Conservation (phyloP, 2,888 invertebrate genomes). For the Thera obeliscata region DNA sequence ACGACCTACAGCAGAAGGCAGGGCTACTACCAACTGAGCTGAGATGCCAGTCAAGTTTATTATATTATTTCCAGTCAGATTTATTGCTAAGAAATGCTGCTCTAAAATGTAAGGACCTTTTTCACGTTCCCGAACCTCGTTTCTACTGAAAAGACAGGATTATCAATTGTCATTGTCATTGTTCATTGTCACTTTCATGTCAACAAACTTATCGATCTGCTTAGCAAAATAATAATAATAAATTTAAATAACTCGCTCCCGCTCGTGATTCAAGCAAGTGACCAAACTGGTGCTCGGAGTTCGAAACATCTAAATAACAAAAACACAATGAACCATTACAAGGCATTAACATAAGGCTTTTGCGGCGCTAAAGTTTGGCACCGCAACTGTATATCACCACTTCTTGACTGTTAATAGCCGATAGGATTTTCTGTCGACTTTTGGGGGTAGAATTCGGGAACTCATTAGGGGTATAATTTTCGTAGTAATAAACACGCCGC, state of each 20-base stretch:
- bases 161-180: no score
- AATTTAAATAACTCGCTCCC: background rate
- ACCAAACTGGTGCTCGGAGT: background rate
- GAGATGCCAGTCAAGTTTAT: no score
- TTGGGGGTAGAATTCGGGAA: conserved; percentile 72
- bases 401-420: conserved; percentile 81
- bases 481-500: conserved; percentile 80
- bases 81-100: no score
- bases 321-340: conserved; percentile 54
- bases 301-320: conserved; percentile 39
- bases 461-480: conserved; percentile 84
- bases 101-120: no score
- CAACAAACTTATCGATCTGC: no score
- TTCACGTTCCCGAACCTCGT: no score
- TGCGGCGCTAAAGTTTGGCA: conserved; percentile 55
- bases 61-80: no score
- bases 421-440: conserved; percentile 79
- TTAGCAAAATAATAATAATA: no score
- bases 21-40: no score
- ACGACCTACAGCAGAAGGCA: no score
- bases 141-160: no score
- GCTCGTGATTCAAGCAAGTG: background rate
- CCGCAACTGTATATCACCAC: conserved; percentile 72
- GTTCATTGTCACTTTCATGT: no score
- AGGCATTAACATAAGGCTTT: conserved; percentile 73